Evolutionary conservation across 2,113 vertebrate genomes (phyloP).

Genomic region (Microcebus jonahi): DNA sequence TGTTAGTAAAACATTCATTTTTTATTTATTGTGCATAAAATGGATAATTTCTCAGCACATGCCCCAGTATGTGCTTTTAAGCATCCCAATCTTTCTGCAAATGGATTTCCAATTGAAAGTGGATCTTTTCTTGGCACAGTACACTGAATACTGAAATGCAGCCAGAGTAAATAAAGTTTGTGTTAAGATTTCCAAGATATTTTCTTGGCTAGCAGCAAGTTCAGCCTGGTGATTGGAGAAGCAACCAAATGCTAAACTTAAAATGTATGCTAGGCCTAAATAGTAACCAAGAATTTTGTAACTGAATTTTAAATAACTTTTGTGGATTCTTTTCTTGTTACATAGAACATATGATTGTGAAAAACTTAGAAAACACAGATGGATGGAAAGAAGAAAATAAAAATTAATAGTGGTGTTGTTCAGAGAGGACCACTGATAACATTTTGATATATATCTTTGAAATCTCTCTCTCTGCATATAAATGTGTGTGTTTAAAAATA

Average conservation of each 20-base stretch:
- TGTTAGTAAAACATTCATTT: not conserved
- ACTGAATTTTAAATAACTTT: slow-evolving; percentile 43
- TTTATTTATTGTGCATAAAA: slow-evolving; percentile 46
- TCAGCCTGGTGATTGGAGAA: slow-evolving; percentile 8
- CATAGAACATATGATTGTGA: not conserved
- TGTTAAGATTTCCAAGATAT: slow-evolving; percentile 66
- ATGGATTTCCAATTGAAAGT: slow-evolving; percentile 71
- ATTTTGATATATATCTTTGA: not conserved
- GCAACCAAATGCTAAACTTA: slow-evolving; percentile 23
- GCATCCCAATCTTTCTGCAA: slow-evolving; percentile 12
- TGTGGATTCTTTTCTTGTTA: not conserved
- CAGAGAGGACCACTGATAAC: not conserved
- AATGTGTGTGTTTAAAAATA: not conserved
- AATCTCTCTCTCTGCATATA: not conserved
- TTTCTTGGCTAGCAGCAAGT: slow-evolving; percentile 44
- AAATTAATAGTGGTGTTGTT: slow-evolving; percentile 2
- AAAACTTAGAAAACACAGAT: not conserved
- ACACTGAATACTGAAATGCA: slow-evolving; percentile 34
- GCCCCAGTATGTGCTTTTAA: not conserved
- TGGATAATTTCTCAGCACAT: slow-evolving; percentile 20
- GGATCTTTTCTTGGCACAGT: slow-evolving; percentile 54
- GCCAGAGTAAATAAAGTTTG: slow-evolving; percentile 65
- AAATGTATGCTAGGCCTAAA: not conserved
- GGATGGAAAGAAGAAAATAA: slow-evolving; percentile 26
- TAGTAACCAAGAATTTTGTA: slow-evolving; percentile 10